A percentile compares a stretch with the other conserved stretches of the same genome.
phyloP scores from a whole-genome alignment of 1,140 invertebrate genomes.

The Papilio dardanus region DNA sequence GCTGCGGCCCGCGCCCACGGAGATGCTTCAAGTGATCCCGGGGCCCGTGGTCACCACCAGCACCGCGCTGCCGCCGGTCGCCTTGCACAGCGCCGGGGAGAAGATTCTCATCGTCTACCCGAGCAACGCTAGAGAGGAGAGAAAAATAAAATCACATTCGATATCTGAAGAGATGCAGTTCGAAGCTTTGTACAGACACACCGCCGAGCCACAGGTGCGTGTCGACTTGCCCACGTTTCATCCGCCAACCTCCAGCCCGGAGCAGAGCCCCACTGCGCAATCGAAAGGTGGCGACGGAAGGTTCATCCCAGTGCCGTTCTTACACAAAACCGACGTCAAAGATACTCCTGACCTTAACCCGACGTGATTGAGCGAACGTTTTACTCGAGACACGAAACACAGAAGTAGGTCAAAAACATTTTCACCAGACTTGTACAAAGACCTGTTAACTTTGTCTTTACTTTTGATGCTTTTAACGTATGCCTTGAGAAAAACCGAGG shows the following conservation, averaged over 20 bases:
- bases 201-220: slow-evolving; percentile 63
- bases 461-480: not conserved
- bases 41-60: slow-evolving; percentile 68
- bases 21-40: slow-evolving; percentile 69
- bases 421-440: not conserved
- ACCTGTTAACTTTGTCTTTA: not conserved
- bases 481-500: not conserved
- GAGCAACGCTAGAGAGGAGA: slow-evolving; percentile 76
- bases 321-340: slow-evolving; percentile 41
- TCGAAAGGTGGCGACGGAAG: slow-evolving; percentile 46
- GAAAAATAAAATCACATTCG: slow-evolving; percentile 77
- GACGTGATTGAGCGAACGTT: slow-evolving; percentile 4
- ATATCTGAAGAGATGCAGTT: slow-evolving; percentile 79
- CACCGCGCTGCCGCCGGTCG: slow-evolving; percentile 73
- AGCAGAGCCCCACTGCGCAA: slow-evolving; percentile 39
- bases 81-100: slow-evolving; percentile 71
- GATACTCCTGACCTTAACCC: slow-evolving; percentile 29
- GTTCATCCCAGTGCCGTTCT: slow-evolving; percentile 56
- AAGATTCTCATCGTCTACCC: slow-evolving; percentile 81
- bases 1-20: slow-evolving; percentile 58
- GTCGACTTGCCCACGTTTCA: slow-evolving; percentile 78
- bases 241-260: slow-evolving; percentile 60
- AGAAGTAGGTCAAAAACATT: slow-evolving; percentile 8
- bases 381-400: not conserved
- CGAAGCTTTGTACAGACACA: slow-evolving; percentile 75